phyloP scores from a whole-genome alignment of 64 coral and sea anemone species.

The Porites lutea region DNA sequence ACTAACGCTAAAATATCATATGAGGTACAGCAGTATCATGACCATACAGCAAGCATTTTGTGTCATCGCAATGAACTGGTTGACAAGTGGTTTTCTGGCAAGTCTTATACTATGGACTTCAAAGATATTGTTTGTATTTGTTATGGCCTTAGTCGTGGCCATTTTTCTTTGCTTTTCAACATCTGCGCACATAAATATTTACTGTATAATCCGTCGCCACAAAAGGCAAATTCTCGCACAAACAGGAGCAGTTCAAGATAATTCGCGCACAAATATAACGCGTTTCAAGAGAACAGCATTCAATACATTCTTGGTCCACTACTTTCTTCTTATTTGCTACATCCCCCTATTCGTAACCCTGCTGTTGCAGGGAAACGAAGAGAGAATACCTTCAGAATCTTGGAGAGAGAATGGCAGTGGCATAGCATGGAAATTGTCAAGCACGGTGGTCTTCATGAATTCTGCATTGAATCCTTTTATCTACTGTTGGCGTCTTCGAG shows the following conservation, averaged over 20 bases:
- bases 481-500: slow-evolving; percentile 11
- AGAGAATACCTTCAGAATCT: not conserved
- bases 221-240: not conserved
- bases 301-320: not conserved
- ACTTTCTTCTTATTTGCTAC: slow-evolving; percentile 4
- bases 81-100: not conserved
- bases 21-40: not conserved
- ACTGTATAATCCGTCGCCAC: not conserved
- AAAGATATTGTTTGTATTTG: not conserved
- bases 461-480: not conserved
- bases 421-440: not conserved
- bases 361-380: not conserved
- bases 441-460: not conserved
- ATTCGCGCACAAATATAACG: not conserved
- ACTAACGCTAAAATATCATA: not conserved
- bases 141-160: not conserved
- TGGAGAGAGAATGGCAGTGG: not conserved
- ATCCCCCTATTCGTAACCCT: not conserved
- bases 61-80: not conserved
- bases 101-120: not conserved
- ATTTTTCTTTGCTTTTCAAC: not conserved
- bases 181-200: not conserved
- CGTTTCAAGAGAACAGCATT: not conserved
- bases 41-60: not conserved
- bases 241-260: not conserved